Percentiles rank a stretch among this genome's conserved stretches.
phyloP scores from a whole-genome alignment of 2,888 invertebrate species.

The Spodoptera littoralis region DNA sequence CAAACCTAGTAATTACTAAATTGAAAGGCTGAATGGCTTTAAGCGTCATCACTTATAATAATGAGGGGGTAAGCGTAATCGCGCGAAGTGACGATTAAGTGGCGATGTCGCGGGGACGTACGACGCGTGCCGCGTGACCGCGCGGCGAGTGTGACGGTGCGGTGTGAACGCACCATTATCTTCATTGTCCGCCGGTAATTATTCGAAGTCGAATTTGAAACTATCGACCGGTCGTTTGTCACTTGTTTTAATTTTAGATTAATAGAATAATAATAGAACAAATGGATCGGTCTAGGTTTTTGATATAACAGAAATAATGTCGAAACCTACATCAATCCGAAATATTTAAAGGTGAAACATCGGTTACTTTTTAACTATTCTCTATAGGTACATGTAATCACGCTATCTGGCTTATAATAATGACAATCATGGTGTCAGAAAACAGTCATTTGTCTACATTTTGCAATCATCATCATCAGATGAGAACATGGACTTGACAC shows the following conservation, averaged over 20 bases:
- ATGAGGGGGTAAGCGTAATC: slow-evolving; percentile 81
- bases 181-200: slow-evolving; percentile 77
- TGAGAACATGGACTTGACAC: too few species aligned
- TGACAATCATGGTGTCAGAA: too few species aligned
- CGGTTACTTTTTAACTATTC: too few species aligned
- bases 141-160: slow-evolving; percentile 69
- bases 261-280: too few species aligned
- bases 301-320: too few species aligned
- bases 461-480: too few species aligned
- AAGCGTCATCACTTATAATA: slow-evolving; percentile 87
- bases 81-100: slow-evolving; percentile 79
- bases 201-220: slow-evolving; percentile 69
- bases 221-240: slow-evolving; percentile 43
- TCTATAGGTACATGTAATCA: too few species aligned
- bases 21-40: slow-evolving; percentile 85
- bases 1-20: slow-evolving; percentile 86
- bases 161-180: slow-evolving; percentile 81
- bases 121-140: slow-evolving; percentile 66
- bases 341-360: too few species aligned
- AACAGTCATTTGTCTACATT: too few species aligned
- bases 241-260: slow-evolving; percentile 19
- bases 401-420: too few species aligned
- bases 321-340: too few species aligned
- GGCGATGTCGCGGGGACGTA: slow-evolving; percentile 77
- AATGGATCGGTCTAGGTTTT: too few species aligned